Percentiles rank a stretch among this genome's conserved stretches.
Evolutionary conservation across 2,888 invertebrate species (phyloP).

Genomic region (Oxytorus armatus): DNA sequence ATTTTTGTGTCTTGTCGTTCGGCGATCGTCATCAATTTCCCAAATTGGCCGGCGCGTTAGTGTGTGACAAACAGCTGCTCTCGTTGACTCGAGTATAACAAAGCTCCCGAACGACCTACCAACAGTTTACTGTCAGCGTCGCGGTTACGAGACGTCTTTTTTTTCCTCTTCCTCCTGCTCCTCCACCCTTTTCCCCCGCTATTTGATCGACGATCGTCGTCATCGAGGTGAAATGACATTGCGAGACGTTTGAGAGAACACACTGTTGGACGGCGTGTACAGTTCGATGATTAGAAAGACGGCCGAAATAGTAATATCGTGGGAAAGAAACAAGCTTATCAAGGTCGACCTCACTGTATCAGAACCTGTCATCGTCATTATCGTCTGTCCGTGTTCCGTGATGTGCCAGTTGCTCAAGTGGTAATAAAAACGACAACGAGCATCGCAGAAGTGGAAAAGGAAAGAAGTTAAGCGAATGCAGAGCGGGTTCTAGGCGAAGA

Average conservation of each 20-base stretch:
- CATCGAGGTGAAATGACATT: conserved; percentile 57
- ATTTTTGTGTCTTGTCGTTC: conserved; percentile 36
- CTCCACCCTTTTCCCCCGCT: conserved; percentile 13
- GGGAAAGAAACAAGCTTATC: conserved; percentile 30
- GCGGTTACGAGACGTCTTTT: conserved; percentile 40
- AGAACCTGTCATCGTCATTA: conserved; percentile 61
- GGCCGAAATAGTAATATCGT: conserved; percentile 7
- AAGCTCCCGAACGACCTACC: conserved; percentile 26
- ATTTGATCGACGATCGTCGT: conserved; percentile 30
- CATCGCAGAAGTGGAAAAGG: background rate
- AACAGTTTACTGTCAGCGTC: conserved; percentile 27
- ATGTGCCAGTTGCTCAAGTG: conserved; percentile 80
- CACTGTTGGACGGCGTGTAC: conserved; percentile 56
- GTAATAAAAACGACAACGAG: conserved; percentile 72
- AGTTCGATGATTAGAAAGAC: conserved; percentile 42
- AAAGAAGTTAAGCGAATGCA: conserved; percentile 11
- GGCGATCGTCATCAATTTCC: conserved; percentile 44
- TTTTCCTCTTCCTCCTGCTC: conserved; percentile 16
- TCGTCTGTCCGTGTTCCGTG: conserved; percentile 73
- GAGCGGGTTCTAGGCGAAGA: conserved; percentile 38
- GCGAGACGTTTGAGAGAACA: conserved; percentile 62
- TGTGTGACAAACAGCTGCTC: conserved; percentile 62
- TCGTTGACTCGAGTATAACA: conserved; percentile 40
- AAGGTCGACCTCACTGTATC: conserved; percentile 48
- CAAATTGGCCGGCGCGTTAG: conserved; percentile 24